phyloP scores from a whole-genome alignment of 2,113 vertebrate species.

The Aegithalos caudatus region DNA sequence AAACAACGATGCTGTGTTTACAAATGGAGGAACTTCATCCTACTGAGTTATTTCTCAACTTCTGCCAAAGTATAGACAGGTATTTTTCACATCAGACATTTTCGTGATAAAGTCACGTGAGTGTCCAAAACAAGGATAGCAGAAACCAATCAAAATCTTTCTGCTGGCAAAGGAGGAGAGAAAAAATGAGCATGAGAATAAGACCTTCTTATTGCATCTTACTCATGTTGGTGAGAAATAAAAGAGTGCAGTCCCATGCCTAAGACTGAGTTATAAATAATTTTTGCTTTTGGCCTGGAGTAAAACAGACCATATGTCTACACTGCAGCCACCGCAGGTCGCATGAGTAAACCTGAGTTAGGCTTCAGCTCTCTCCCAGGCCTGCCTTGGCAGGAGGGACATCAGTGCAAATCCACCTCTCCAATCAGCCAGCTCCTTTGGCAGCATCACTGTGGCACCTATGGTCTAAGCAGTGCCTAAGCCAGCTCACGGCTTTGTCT shows the following conservation, averaged over 20 bases:
- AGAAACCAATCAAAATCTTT: neutral
- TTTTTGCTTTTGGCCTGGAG: neutral
- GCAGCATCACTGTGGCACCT: neutral
- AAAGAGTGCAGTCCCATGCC: neutral
- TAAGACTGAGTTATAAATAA: neutral
- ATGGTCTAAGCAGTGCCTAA: neutral
- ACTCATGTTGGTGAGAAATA: neutral
- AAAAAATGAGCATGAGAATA: neutral
- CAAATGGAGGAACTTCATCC: neutral
- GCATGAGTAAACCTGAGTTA: neutral
- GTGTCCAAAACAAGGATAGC: neutral
- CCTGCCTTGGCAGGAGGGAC: neutral
- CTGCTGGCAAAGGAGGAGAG: neutral
- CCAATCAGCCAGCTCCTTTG: neutral
- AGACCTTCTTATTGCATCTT: neutral
- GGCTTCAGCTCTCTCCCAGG: neutral
- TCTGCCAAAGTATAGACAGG: neutral
- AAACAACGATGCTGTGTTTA: neutral
- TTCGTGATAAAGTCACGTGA: accelerated
- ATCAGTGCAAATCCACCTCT: neutral
- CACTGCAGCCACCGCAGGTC: accelerated
- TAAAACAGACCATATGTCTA: neutral
- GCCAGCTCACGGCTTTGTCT: neutral
- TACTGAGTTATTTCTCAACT: neutral
- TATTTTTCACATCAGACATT: neutral